These are phyloP conservation scores for Pagrus major DNA, from an alignment of 2,113 vertebrate species.

Conservation along the genomic window DNA sequence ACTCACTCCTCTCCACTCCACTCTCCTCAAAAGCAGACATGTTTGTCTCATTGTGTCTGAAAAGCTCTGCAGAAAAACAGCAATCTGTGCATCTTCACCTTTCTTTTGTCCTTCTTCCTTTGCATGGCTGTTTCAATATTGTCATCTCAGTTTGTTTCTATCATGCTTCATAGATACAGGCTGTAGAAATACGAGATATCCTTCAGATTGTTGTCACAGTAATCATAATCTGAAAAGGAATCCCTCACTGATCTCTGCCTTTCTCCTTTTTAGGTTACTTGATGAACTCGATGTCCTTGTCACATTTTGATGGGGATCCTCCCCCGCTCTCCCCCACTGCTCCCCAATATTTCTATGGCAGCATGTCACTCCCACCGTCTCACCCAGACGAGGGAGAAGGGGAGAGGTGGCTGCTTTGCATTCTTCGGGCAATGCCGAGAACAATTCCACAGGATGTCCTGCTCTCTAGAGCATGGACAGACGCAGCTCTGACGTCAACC, in stretches of 20 bases:
- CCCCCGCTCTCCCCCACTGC: neutral
- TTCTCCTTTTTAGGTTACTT: neutral
- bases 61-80: too few relatives aligned
- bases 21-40: constrained; percentile 29
- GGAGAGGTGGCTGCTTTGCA: constrained; percentile 61
- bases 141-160: neutral
- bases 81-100: neutral
- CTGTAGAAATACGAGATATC: neutral
- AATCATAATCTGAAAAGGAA: neutral
- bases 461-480: constrained; percentile 68
- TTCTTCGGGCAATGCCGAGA: constrained; percentile 59
- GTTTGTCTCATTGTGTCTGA: constrained; percentile 8
- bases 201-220: neutral
- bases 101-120: neutral
- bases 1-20: constrained; percentile 29
- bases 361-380: constrained; percentile 2
- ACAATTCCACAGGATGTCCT: constrained; percentile 80
- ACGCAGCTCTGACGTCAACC: constrained; percentile 80
- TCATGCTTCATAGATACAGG: neutral
- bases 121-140: neutral
- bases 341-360: neutral
- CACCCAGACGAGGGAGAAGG: constrained; percentile 14
- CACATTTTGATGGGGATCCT: constrained; percentile 12
- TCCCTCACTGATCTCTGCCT: neutral
- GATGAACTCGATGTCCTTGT: neutral